Conservation (phyloP, 2,797 vertebrate species). For the Amblyopsis hoosieri region DNA sequence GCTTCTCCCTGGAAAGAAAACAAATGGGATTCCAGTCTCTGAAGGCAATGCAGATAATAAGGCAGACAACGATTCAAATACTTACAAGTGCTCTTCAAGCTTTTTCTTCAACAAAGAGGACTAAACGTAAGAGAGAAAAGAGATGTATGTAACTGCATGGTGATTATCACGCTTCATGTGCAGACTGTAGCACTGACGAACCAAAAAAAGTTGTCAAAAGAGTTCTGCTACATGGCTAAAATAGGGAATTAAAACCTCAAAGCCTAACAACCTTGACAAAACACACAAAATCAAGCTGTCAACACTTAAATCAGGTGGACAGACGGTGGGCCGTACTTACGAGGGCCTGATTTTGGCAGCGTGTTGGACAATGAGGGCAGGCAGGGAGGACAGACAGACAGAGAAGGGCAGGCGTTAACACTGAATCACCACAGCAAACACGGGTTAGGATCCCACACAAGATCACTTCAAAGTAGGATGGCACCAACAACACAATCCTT, state of each 20-base stretch:
- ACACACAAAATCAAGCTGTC: constrained; percentile 42
- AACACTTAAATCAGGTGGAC: constrained; percentile 58
- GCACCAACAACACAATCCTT: constrained; percentile 21
- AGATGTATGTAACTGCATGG: too few species aligned
- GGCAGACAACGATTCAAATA: constrained; percentile 24
- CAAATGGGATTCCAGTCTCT: not conserved
- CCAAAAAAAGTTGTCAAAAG: too few species aligned
- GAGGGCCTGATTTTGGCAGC: constrained; percentile 78
- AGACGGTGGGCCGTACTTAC: constrained; percentile 75
- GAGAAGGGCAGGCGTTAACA: constrained; percentile 72
- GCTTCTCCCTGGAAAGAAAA: constrained; percentile 80
- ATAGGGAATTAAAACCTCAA: constrained; percentile 4
- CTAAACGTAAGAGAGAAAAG: constrained; percentile 55
- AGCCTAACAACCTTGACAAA: not conserved
- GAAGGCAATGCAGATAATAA: not conserved
- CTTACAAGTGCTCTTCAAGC: constrained; percentile 92
- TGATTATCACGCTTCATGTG: too few species aligned
- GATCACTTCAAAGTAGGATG: constrained; percentile 20
- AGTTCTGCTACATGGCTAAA: not conserved
- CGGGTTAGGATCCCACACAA: constrained; percentile 60
- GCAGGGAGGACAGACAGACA: constrained; percentile 57
- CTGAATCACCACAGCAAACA: constrained; percentile 75
- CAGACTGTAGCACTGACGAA: too few species aligned
- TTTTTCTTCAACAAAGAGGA: constrained; percentile 87
- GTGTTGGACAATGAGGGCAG: constrained; percentile 37